Conservation (phyloP, 2,113 vertebrate genomes). For the Grammatotria lemairii region DNA sequence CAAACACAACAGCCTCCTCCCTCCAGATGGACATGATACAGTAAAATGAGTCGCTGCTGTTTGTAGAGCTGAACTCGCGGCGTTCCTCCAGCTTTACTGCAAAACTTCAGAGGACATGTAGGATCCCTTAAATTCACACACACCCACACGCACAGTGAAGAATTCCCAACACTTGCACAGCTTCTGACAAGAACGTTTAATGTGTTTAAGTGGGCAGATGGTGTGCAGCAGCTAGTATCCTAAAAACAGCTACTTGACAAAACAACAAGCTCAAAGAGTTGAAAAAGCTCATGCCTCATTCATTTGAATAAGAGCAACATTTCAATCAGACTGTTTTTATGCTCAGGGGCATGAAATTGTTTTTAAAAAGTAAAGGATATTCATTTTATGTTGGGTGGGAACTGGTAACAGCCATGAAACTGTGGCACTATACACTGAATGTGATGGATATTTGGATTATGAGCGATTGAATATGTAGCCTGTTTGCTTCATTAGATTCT, state of each 20-base stretch:
- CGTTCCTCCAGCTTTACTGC: not conserved
- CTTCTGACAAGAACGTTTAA: not conserved
- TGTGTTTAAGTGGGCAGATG: not conserved
- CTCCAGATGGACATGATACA: not conserved
- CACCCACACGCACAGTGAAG: not conserved
- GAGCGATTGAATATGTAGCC: not conserved
- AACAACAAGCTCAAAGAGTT: not conserved
- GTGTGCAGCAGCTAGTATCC: not conserved
- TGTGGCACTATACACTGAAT: not conserved
- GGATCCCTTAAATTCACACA: not conserved
- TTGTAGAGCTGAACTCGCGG: not conserved
- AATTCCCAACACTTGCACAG: not conserved
- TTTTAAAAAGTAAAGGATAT: not conserved
- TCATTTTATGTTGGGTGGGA: not conserved
- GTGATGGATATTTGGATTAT: not conserved
- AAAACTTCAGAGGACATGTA: not conserved
- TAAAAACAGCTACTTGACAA: not conserved
- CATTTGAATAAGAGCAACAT: not conserved
- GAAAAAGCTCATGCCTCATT: not conserved
- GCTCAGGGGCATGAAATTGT: not conserved
- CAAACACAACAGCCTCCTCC: not conserved
- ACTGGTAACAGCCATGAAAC: not conserved
- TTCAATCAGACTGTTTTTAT: not conserved
- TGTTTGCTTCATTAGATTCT: not conserved
- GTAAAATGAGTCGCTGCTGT: not conserved